phyloP scores from a whole-genome alignment of 2,113 vertebrate species.

The Salvelinus namaycush region DNA sequence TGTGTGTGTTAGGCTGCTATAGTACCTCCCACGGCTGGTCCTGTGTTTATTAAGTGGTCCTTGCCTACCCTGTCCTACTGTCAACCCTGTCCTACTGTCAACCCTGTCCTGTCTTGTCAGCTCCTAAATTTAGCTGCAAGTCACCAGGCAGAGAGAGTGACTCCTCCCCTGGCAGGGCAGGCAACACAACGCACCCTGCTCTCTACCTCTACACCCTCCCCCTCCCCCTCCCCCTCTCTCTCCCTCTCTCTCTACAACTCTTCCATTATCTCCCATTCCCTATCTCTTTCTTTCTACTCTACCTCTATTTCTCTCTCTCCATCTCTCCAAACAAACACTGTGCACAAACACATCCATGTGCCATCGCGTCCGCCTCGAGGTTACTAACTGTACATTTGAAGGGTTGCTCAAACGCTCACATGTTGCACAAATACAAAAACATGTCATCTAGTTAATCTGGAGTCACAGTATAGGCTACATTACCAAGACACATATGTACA shows the following conservation, averaged over 20 bases:
- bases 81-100: constrained; percentile 35
- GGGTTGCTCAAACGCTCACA: too few relatives aligned
- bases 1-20: neutral
- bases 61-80: constrained; percentile 7
- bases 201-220: neutral
- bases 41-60: constrained; percentile 36
- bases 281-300: neutral
- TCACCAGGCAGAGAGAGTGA: constrained; percentile 18
- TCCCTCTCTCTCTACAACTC: neutral
- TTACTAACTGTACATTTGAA: too few relatives aligned
- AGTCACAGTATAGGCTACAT: too few relatives aligned
- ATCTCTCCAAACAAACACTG: neutral
- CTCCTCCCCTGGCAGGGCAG: constrained; percentile 36
- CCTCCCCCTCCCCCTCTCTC: neutral
- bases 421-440: neutral
- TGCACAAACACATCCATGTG: neutral
- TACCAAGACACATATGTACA: too few relatives aligned
- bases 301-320: neutral
- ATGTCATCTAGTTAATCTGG: neutral
- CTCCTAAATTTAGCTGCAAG: constrained; percentile 53
- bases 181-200: neutral
- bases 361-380: neutral
- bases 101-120: constrained; percentile 45
- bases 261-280: neutral
- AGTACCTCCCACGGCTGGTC: constrained; percentile 23